phyloP scores from a whole-genome alignment of 2,113 vertebrate genomes.

The Columba livia region DNA sequence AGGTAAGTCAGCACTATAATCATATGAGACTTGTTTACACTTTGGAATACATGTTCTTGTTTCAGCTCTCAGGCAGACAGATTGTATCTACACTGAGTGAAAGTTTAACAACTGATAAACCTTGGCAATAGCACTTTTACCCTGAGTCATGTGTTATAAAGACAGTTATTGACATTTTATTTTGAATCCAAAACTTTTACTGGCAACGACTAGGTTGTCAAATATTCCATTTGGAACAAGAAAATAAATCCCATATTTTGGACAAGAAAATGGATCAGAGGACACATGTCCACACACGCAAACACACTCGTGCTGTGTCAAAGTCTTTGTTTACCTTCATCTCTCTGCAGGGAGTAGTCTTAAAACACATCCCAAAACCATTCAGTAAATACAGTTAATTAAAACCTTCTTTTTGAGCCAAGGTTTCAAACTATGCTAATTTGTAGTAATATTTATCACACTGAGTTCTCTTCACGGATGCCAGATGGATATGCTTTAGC shows the following conservation, averaged over 20 bases:
- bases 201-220: constrained; percentile 35
- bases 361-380: constrained; percentile 35
- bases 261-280: not conserved
- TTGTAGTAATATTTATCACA: constrained; percentile 51
- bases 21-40: not conserved
- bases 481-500: constrained; percentile 46
- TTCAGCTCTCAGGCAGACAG: constrained; percentile 16
- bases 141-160: constrained; percentile 10
- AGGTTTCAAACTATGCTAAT: constrained; percentile 20
- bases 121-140: constrained; percentile 6
- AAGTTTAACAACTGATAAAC: constrained; percentile 39
- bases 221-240: not conserved
- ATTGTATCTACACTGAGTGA: constrained; percentile 49
- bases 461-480: not conserved
- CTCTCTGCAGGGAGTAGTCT: constrained; percentile 12
- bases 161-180: not conserved
- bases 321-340: constrained; percentile 29
- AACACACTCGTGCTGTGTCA: not conserved
- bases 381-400: constrained; percentile 51
- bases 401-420: constrained; percentile 12
- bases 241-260: constrained; percentile 20
- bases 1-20: not conserved
- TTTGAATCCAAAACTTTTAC: constrained; percentile 31
- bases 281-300: not conserved
- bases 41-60: not conserved